Evolutionary conservation across 92 coral and sea anemone genomes (phyloP), one percentile per base, ranked within the genome.

Genomic region (Epizoanthus ramosus): DNA sequence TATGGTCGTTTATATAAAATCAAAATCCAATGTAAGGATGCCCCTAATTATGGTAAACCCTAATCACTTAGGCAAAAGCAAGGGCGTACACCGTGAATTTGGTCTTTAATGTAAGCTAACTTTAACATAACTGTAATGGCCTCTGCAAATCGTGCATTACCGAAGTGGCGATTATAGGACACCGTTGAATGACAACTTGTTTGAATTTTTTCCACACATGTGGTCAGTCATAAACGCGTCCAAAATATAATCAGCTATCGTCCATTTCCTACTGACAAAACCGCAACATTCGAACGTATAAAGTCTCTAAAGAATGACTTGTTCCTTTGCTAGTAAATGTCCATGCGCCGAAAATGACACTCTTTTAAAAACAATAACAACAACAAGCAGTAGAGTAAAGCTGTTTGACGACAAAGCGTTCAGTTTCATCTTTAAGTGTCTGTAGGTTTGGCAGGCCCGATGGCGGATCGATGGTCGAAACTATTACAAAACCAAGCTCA

Each of bases 271-370:
- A 66, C 71, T 68, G 73, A 68, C 28, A 68, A 68, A 68, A 68
- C 73, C 37, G 73, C 73, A 68, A 68, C 73, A 68, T 39, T 13
- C 73, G 73, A 68, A 68, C 73, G 56, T 68, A 66, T 66, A 31
- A 66, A 66, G 50, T 66, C 71, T 5, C 28, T 66, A 66, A 25
- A 16, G 71, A 66, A 66, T 66, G 71, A 66, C 71, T 66, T 66
- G 71, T 66, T 66, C 71, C 13, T 66, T 66, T 66, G 71, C 71
- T 66, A 66, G 71, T 66, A 25, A 66, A 66, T 66, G 71, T 66
- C 17, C 71, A 66, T 31, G 7, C 71, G 50, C 71, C 71, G 71
- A 66, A 66, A 66, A 25, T 66, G 71, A 66, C 37, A 35, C 41
- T 66, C 71, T 35, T 25, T 66, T 6, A 28, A 66, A 66, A 66